Base-by-base conservation (phyloP, 2,797 vertebrate genomes). In the Rhabdophis nuchalis region DNA sequence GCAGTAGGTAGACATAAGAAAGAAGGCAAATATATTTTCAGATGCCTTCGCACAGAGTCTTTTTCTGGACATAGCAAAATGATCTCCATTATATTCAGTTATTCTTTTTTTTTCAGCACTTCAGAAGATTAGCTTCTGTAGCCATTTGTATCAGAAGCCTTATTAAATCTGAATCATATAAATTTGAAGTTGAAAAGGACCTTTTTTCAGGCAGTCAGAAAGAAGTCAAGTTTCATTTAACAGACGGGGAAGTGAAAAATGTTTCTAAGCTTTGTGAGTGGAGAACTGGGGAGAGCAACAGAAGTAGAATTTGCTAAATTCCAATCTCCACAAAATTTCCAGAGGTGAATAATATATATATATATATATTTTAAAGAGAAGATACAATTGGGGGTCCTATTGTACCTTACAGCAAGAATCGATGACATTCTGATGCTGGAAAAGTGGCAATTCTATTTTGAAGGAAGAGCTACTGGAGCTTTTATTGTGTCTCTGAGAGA, bases 151-250 rank as follows among this genome's bases (percentile, higher is more conserved):
- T 89, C 94, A 93, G 94, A 94, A 89, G 93, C 94, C 90, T 29
- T 52, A 95, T 92, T 54, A 95, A 94, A 94, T 92, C 86, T 36
- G 90, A 90, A 93, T 46, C 56, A 92, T 58, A 93, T 94, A 95
- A 95, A 95, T 94, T 91, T 94, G 95, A 94, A 95, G 91, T 11
- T 93, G 94, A 95, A 96, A n/a, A 95, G 36, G 20, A 82, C 10
- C 36, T 11, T 82, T 96, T 96, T 96, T 96, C 93, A 95, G 88
- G 93, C 0, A 93, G 92, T 87, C 91, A 94, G 93, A 93, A 88
- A 88, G 89, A 88, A 94, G 85, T 32, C 10, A 54, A 92, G 87
- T 57, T 82, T 95, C 50, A 54, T 60, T 18, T 82, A 85, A 9
- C 54, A n/a, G 29, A 53, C 6, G 12, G 72, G 20, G 50, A 85